phyloP scores from a whole-genome alignment of 2,113 vertebrate genomes.

The Lycaon pictus region DNA sequence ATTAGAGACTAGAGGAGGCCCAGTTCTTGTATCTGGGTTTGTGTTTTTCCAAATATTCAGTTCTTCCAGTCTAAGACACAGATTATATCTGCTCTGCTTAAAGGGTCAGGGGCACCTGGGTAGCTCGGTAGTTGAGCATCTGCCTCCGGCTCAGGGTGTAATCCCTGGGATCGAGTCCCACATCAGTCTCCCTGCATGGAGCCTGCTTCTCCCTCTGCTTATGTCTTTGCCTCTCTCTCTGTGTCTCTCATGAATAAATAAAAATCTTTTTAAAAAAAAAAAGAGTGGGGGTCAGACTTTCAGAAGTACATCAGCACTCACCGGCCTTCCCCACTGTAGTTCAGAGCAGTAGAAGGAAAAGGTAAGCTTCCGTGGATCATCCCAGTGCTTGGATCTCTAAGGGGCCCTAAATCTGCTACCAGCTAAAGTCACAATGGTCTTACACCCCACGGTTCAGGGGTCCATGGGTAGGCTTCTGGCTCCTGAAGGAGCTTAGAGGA shows the following conservation, averaged over 20 bases:
- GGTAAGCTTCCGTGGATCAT: background rate
- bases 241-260: no score
- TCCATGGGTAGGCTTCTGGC: background rate
- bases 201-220: no score
- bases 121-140: no score
- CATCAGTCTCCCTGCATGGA: no score
- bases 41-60: background rate
- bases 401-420: background rate
- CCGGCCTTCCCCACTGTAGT: background rate
- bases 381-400: background rate
- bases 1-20: background rate
- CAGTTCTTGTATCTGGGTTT: background rate
- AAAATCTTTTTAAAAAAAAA: no score
- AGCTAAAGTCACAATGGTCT: background rate
- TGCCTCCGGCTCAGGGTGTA: no score
- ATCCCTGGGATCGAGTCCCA: no score
- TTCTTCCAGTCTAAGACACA: background rate
- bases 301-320: background rate
- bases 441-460: background rate
- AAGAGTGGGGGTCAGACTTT: background rate
- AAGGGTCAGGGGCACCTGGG: background rate
- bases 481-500: background rate
- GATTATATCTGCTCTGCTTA: background rate
- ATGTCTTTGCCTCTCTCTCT: no score
- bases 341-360: background rate